These are phyloP conservation scores for Felis chaus DNA, from an alignment of 2,113 vertebrate species.

Conservation along the genomic window DNA sequence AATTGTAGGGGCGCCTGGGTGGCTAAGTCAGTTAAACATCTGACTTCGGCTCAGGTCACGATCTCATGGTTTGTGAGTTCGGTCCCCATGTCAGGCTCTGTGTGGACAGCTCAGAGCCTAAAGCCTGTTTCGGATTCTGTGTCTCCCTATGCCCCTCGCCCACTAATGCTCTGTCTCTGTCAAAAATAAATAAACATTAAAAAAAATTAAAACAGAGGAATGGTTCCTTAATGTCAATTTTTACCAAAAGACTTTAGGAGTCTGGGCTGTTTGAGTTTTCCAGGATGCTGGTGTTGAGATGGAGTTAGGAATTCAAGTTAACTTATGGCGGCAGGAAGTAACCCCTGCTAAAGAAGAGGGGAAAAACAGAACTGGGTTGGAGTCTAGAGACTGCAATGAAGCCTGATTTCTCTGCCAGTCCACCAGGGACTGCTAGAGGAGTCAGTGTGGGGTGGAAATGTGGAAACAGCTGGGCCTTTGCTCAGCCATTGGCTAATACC, in stretches of 20 bases:
- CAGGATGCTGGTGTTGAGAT: neutral
- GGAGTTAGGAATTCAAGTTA: neutral
- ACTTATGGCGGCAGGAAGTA: neutral
- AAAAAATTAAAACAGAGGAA: neutral
- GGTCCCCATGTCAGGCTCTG: too few species aligned
- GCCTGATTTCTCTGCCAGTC: neutral
- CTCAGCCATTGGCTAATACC: neutral
- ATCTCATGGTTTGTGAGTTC: too few species aligned
- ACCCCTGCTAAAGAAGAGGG: neutral
- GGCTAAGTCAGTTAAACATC: too few species aligned
- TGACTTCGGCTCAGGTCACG: too few species aligned
- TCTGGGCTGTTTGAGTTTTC: neutral
- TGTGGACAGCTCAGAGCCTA: too few species aligned
- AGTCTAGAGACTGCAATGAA: neutral
- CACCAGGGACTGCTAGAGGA: neutral
- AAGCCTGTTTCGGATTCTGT: too few species aligned
- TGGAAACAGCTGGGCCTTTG: neutral
- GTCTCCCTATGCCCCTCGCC: too few species aligned
- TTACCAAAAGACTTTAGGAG: neutral
- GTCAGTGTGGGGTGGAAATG: rapidly evolving
- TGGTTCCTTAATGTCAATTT: neutral
- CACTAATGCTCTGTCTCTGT: too few species aligned
- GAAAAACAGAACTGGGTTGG: neutral
- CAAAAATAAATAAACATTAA: too few species aligned
- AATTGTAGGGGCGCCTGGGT: neutral